These are phyloP conservation scores for Megaustenia siamemsis DNA, from an alignment of 2,888 invertebrate genomes.

Conservation along the genomic window DNA sequence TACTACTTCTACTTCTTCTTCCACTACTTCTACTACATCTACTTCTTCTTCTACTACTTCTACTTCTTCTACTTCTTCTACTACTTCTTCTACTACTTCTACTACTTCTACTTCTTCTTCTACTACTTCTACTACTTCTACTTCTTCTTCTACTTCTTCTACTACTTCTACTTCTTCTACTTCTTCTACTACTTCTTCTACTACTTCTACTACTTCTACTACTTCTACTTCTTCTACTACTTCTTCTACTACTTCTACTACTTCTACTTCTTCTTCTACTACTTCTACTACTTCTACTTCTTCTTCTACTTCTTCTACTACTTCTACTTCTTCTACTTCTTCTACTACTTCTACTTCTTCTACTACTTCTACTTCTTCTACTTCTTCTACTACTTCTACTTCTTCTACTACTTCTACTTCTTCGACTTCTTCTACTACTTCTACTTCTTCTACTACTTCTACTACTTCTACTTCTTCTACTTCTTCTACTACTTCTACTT, in stretches of 20 bases:
- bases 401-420: too few relatives aligned
- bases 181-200: neutral
- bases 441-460: neutral
- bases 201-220: too few relatives aligned
- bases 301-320: too few relatives aligned
- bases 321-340: neutral
- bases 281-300: too few relatives aligned
- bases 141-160: neutral
- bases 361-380: neutral
- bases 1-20: too few relatives aligned
- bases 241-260: too few relatives aligned
- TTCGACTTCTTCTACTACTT: neutral
- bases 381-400: neutral
- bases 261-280: too few relatives aligned
- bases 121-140: neutral
- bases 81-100: neutral
- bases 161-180: neutral
- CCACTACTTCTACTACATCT: neutral
- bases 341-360: too few relatives aligned
- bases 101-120: neutral
- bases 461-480: too few relatives aligned
- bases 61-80: neutral
- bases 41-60: neutral
- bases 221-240: too few relatives aligned
- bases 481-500: too few relatives aligned